Conservation (phyloP, 1,140 invertebrate genomes). For the Achatina immaculata region DNA sequence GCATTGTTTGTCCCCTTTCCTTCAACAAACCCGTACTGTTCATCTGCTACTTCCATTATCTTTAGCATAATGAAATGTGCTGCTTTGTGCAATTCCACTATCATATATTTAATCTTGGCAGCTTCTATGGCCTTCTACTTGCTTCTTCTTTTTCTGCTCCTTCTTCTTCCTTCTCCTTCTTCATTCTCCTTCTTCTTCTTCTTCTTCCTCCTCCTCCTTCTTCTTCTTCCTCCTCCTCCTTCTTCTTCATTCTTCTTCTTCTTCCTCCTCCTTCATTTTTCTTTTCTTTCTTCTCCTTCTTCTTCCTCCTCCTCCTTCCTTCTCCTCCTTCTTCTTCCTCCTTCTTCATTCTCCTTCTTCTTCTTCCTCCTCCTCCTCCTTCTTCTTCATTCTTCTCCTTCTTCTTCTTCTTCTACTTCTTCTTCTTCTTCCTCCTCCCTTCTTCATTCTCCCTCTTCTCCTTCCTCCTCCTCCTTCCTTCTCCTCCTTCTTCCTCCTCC, state of each 20-base stretch:
- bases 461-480: background rate
- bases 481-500: background rate
- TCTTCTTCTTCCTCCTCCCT: background rate
- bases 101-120: too few species aligned
- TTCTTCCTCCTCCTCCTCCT: background rate
- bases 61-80: too few species aligned
- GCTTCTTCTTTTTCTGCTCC: background rate
- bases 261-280: background rate
- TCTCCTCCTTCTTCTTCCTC: background rate
- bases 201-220: background rate
- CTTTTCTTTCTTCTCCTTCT: background rate
- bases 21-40: too few species aligned
- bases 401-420: conserved; percentile 6
- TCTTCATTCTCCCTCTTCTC: conserved; percentile 9
- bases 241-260: background rate
- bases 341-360: background rate
- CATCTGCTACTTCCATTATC: too few species aligned
- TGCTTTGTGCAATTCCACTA: too few species aligned
- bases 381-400: background rate
- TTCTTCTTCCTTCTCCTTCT: background rate
- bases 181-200: background rate
- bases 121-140: background rate
- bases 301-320: background rate
- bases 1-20: too few species aligned
- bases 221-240: conserved; percentile 1